Evolutionary conservation across 2,113 vertebrate species (phyloP), one percentile per base, ranked within the genome.

Genomic region (Podarcis cretensis): DNA sequence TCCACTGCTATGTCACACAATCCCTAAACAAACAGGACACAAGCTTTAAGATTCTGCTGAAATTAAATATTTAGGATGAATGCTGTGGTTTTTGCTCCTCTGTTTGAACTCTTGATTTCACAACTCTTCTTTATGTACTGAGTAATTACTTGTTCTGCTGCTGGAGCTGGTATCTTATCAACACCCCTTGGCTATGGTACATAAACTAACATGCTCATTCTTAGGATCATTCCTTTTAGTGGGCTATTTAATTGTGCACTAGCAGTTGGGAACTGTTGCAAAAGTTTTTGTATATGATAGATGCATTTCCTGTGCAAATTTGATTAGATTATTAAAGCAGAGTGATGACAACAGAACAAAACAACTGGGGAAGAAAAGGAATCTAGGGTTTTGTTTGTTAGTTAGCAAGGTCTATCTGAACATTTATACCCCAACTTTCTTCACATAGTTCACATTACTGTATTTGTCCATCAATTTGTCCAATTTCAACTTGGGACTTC

Each of bases 51-150:
- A 95, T 92, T 89, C 1, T 79, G 2, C 1, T 1, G 16, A 30
- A 59, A 85, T 94, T 84, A 81, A 92, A 87, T 75, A 86, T 90
- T 89, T 92, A 83, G 59, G 63, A 30, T 66, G 77, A 82, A 82
- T 85, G 27, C 14, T 83, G 54, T 1, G 32, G 20, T 21, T 4
- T 43, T 76, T 91, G 82, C 81, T 86, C 5, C 57, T 25, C 3
- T 0, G 0, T 6, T 48, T 82, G 76, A 89, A 80, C 57, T 80
- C 1, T 30, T 21, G 68, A 79, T 1, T 16, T 89, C 1, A 4
- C 37, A 85, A 30, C 32, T 92, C 76, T 40, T 32, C 23, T 5
- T 77, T 43, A 69, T 69, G 18, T n/a, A n/a, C 54, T 88, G 27
- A 13, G 65, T 30, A 92, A 86, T 65, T 18, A 75, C 1, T 65